Evolutionary conservation across 2,888 invertebrate species (phyloP), one percentile per base, ranked within the genome.

Genomic region (Colostygia pectinataria): DNA sequence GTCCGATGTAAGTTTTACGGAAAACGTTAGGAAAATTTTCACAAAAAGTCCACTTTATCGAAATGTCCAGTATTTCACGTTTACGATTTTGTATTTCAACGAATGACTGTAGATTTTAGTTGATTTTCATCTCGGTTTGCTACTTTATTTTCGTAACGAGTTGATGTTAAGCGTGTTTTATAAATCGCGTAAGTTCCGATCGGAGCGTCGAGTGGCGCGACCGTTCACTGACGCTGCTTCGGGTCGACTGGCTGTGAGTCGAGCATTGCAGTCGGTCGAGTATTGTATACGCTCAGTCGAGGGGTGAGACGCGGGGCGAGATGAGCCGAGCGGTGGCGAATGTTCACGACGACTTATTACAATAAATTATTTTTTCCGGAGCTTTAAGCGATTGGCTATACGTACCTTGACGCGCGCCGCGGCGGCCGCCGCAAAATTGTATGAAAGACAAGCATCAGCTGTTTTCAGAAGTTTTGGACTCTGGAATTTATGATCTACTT

Each of bases 331-430:
- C 74, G 74, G 81, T 80, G 83, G 86, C 91, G 90, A 90, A 80
- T 80, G 81, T 78, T 80, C 84, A 83, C 91, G 90, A 89, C 74
- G 81, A 81, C 83, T 85, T 87, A 88, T 87, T 87, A 88, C 81
- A 88, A 87, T 86, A 88, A 87, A 87, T 88, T 83, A 83, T 87
- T 83, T 85, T 85, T 87, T 80, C 80, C 79, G 74, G 74, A 82
- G 83, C 82, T 87, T 83, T 78, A 74, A 76, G 76, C 80, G 77
- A 81, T 83, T 81, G 80, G 74, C 74, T 77, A 71, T 72, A 70
- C 74, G 75, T 77, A 74, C 74, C 63, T 65, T 55, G 31, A 61
- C 33, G 33, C 32, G n/a, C n/a, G n/a, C 31, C n/a, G 15, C 15
- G 20, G n/a, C n/a, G 2, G 18, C 18, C 71, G 77, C 77, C 77